These are phyloP conservation scores for Drosophila parvula DNA, from an alignment of 1,140 invertebrate species.

Conservation along the genomic window DNA sequence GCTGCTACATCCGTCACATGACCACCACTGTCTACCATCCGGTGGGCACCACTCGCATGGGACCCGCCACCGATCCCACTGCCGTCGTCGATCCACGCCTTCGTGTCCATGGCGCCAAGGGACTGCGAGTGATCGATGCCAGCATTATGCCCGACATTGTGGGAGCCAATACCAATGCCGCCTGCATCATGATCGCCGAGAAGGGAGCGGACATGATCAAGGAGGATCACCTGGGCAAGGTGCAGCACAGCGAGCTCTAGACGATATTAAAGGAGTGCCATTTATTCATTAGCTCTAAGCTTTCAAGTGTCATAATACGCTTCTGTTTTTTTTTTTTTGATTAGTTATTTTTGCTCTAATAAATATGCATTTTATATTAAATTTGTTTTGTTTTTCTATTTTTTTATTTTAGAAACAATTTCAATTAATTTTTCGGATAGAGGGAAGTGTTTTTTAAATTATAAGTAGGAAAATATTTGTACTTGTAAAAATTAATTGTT, in stretches of 20 bases:
- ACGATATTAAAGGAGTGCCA: slow-evolving; percentile 17
- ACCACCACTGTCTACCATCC: slow-evolving; percentile 89
- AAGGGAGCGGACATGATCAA: slow-evolving; percentile 91
- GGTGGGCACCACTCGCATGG: slow-evolving; percentile 92
- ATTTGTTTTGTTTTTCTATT: not conserved
- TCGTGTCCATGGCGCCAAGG: slow-evolving; percentile 87
- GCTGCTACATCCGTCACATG: slow-evolving; percentile 87
- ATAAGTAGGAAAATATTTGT: too few relatives aligned
- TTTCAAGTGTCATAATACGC: not conserved
- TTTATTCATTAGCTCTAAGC: slow-evolving; percentile 2
- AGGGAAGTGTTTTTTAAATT: too few relatives aligned
- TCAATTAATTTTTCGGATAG: not conserved
- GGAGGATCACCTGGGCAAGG: slow-evolving; percentile 79
- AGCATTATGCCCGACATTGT: slow-evolving; percentile 91
- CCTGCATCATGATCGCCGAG: slow-evolving; percentile 91
- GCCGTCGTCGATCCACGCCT: slow-evolving; percentile 89
- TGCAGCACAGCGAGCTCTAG: slow-evolving; percentile 61
- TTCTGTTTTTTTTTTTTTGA: slow-evolving; percentile 26
- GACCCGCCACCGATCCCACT: slow-evolving; percentile 86
- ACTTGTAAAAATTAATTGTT: too few relatives aligned
- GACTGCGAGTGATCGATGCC: slow-evolving; percentile 91
- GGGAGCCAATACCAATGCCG: slow-evolving; percentile 90
- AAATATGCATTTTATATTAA: slow-evolving; percentile 10
- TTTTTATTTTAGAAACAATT: not conserved
- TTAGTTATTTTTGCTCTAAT: slow-evolving; percentile 9